phyloP scores from a whole-genome alignment of 1,140 invertebrate species.

The Halyomorpha halys region DNA sequence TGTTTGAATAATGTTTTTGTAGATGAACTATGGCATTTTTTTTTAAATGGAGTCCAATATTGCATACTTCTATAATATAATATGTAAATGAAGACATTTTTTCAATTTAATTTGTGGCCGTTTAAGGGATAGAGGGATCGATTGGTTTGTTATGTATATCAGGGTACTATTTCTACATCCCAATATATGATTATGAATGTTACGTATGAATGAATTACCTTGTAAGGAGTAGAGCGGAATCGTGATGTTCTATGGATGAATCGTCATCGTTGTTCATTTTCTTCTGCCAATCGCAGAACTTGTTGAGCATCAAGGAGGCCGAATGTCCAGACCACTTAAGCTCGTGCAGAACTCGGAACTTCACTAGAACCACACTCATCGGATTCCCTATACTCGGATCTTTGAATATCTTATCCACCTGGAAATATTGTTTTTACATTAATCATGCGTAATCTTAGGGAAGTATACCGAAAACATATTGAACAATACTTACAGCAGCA shows the following conservation, averaged over 20 bases:
- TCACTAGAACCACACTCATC: slow-evolving; percentile 63
- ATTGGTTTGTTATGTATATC: too few species aligned
- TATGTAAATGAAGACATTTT: too few species aligned
- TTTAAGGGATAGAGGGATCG: too few species aligned
- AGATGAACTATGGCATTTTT: too few species aligned
- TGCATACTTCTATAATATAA: too few species aligned
- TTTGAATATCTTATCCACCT: slow-evolving; percentile 67
- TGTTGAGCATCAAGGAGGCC: slow-evolving; percentile 53
- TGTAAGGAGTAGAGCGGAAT: slow-evolving; percentile 62
- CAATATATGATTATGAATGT: too few species aligned
- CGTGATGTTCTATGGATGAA: slow-evolving; percentile 47
- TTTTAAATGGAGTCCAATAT: too few species aligned
- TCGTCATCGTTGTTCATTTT: slow-evolving; percentile 43
- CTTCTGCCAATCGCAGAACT: slow-evolving; percentile 62
- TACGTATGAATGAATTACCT: too few species aligned
- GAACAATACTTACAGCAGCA: slow-evolving; percentile 51
- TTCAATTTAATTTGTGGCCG: too few species aligned
- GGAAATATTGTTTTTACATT: slow-evolving; percentile 19
- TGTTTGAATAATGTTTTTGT: too few species aligned
- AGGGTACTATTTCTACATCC: too few species aligned
- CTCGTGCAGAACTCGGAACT: slow-evolving; percentile 48
- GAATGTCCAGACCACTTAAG: slow-evolving; percentile 38
- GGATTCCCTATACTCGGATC: slow-evolving; percentile 72
- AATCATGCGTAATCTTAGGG: neutral
- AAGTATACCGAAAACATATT: too few species aligned